A percentile compares a stretch with the other conserved stretches of the same genome.
phyloP scores from a whole-genome alignment of 2,797 vertebrate species.

The Hybognathus amarus region DNA sequence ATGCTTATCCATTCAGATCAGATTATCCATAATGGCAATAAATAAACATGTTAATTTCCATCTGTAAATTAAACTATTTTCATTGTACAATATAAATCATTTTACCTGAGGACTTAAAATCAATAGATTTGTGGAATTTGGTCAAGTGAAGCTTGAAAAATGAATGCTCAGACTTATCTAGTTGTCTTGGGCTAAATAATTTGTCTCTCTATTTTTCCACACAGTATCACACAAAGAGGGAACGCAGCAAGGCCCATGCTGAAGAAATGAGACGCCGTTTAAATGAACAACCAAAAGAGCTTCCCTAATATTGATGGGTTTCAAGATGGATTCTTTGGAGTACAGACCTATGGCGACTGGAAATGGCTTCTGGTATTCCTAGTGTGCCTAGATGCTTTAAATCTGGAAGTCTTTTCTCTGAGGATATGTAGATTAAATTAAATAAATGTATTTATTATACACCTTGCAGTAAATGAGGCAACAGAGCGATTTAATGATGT shows the following conservation, averaged over 20 bases:
- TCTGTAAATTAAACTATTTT: neutral
- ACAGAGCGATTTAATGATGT: neutral
- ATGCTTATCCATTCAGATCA: neutral
- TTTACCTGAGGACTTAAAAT: neutral
- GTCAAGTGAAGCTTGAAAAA: neutral
- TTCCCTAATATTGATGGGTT: conserved; percentile 65
- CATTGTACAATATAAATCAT: neutral
- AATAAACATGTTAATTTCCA: neutral
- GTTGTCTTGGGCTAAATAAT: neutral
- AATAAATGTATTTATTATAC: neutral
- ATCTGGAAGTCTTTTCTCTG: neutral
- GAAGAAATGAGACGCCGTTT: conserved; percentile 73
- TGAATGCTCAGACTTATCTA: neutral
- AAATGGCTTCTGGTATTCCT: neutral
- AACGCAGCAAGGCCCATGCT: conserved; percentile 79
- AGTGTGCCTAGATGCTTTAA: neutral
- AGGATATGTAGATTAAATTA: neutral
- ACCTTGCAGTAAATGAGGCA: neutral
- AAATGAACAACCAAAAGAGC: conserved; percentile 67
- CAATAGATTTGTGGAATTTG: neutral
- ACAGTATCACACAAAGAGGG: conserved; percentile 84
- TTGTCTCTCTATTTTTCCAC: conserved; percentile 34
- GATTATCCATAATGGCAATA: neutral
- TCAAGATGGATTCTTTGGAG: neutral
- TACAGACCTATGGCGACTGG: neutral